Percentiles rank a stretch among this genome's conserved stretches.
These are phyloP conservation scores for Crotalus horridus DNA, from an alignment of 2,113 vertebrate species.

Conservation along the genomic window DNA sequence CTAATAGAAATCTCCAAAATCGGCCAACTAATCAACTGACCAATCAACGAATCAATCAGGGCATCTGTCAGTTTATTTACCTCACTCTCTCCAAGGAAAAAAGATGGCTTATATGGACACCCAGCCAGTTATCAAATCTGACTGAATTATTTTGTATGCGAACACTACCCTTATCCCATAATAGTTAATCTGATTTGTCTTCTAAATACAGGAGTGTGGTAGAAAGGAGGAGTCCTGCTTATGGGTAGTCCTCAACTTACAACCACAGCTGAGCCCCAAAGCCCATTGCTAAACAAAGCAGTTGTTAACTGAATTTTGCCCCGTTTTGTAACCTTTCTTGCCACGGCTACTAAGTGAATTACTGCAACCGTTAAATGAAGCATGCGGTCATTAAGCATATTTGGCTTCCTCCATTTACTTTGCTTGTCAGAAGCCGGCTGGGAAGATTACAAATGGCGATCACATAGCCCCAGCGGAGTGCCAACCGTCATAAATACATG, in stretches of 20 bases:
- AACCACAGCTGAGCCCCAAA: background rate
- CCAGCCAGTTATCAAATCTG: background rate
- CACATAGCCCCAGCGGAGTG: no score
- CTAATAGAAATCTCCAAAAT: background rate
- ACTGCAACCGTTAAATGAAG: no score
- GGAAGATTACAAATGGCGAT: no score
- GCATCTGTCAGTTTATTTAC: background rate
- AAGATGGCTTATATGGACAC: background rate
- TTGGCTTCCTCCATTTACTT: no score
- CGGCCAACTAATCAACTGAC: background rate
- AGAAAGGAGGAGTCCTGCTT: background rate
- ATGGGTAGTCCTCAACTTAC: background rate
- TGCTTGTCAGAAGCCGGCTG: no score
- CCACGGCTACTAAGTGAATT: background rate
- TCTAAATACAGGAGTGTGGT: background rate
- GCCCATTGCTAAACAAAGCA: background rate
- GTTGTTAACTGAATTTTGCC: background rate
- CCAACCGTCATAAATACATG: no score
- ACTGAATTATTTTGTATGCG: background rate
- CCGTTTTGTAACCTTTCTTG: background rate
- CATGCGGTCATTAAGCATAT: no score
- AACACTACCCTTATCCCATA: background rate
- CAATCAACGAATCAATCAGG: background rate
- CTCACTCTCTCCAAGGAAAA: background rate
- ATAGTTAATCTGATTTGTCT: background rate